Percentiles rank a stretch among this genome's conserved stretches.
These are phyloP conservation scores for Tenrec ecaudatus DNA, from an alignment of 2,113 vertebrate species.

Conservation along the genomic window DNA sequence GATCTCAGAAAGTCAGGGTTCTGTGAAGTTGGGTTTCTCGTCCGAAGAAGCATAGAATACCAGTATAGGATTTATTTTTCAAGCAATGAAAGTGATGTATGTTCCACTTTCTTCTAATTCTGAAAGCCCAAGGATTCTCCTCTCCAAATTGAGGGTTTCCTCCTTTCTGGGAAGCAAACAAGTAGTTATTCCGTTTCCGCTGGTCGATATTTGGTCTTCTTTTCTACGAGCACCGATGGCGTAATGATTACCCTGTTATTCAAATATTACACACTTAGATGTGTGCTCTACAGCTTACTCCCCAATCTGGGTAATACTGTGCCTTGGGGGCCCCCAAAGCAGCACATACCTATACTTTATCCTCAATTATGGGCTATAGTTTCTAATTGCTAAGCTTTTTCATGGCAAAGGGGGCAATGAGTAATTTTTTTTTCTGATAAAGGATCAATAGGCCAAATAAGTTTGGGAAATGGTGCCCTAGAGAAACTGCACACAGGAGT, in stretches of 20 bases:
- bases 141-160: neutral
- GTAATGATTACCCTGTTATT: neutral
- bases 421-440: too few species aligned
- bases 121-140: neutral
- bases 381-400: too few species aligned
- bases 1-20: neutral
- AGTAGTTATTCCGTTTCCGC: neutral
- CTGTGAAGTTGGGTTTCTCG: neutral
- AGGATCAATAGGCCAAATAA: too few species aligned
- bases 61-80: neutral
- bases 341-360: too few species aligned
- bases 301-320: too few species aligned
- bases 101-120: neutral
- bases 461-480: too few species aligned
- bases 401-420: too few species aligned
- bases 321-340: too few species aligned
- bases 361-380: too few species aligned
- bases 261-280: neutral
- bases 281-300: neutral
- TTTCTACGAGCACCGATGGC: neutral
- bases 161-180: too few species aligned
- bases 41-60: neutral
- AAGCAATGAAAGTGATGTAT: neutral
- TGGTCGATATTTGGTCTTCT: neutral
- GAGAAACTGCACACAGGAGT: neutral